phyloP scores from a whole-genome alignment of 2,797 vertebrate genomes.

The Etheostoma nigrum region DNA sequence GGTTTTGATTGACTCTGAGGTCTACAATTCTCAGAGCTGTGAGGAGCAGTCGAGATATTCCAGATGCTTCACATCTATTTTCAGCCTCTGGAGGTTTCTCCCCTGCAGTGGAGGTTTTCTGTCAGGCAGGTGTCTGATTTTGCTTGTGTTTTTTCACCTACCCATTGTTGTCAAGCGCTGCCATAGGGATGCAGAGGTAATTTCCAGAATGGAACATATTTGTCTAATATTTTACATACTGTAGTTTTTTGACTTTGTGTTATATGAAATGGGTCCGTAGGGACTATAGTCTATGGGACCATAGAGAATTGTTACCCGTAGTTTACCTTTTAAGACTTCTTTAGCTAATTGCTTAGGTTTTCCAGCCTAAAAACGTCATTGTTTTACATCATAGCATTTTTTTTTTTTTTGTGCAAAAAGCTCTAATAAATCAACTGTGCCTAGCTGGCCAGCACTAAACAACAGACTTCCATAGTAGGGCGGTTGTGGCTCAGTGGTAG shows the following conservation, averaged over 20 bases:
- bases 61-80: background rate
- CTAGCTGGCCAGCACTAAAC: background rate
- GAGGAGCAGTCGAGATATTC: slow-evolving; percentile 24
- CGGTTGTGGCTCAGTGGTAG: too few relatives aligned
- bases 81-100: slow-evolving; percentile 26
- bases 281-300: too few relatives aligned
- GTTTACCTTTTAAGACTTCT: background rate
- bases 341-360: background rate
- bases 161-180: background rate
- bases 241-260: too few relatives aligned
- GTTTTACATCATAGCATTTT: background rate
- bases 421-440: background rate
- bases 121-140: slow-evolving; percentile 26
- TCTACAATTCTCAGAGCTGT: background rate
- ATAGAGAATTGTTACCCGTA: background rate
- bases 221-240: too few relatives aligned
- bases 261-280: too few relatives aligned
- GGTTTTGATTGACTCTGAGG: slow-evolving; percentile 7
- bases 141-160: background rate
- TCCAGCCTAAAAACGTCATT: background rate
- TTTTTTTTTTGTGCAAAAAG: background rate
- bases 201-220: background rate
- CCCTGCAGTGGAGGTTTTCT: slow-evolving; percentile 27
- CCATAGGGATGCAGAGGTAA: background rate
- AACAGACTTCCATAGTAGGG: too few relatives aligned